Percentiles rank a stretch among this genome's conserved stretches.
These are phyloP conservation scores for Drosophila setifemur DNA, from an alignment of 1,140 invertebrate genomes.

Conservation along the genomic window DNA sequence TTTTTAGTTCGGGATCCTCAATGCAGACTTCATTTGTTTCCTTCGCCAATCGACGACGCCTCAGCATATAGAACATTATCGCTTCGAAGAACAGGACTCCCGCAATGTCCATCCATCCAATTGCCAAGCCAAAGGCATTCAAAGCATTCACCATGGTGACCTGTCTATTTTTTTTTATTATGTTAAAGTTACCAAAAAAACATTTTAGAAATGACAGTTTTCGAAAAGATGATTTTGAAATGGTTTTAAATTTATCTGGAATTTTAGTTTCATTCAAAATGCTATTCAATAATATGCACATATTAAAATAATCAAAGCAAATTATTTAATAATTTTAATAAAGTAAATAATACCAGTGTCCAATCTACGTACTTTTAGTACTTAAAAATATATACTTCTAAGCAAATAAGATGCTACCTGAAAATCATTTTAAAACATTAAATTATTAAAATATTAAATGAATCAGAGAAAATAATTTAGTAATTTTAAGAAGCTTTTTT, in stretches of 20 bases:
- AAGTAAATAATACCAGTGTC: too few relatives aligned
- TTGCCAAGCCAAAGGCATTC: slow-evolving; percentile 57
- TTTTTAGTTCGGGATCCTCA: neutral
- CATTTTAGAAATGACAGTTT: neutral
- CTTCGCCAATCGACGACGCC: neutral
- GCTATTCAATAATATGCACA: too few relatives aligned
- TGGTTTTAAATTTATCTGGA: neutral
- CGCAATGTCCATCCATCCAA: slow-evolving; percentile 60
- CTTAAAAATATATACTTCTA: too few relatives aligned
- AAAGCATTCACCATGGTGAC: slow-evolving; percentile 39
- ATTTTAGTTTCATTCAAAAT: too few relatives aligned
- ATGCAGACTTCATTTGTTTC: neutral
- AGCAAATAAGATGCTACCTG: too few relatives aligned
- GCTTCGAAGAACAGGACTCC: slow-evolving; percentile 56
- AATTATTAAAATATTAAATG: too few relatives aligned
- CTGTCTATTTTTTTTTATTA: neutral
- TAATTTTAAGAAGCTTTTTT: too few relatives aligned
- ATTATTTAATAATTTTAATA: too few relatives aligned
- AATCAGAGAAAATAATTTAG: too few relatives aligned
- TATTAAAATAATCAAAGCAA: too few relatives aligned
- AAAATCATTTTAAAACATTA: too few relatives aligned
- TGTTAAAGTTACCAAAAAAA: neutral
- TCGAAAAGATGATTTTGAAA: neutral
- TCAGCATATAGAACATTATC: slow-evolving; percentile 47
- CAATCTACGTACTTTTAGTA: neutral